Evolutionary conservation across 2,888 invertebrate species (phyloP).

Genomic region (Muscina levida): DNA sequence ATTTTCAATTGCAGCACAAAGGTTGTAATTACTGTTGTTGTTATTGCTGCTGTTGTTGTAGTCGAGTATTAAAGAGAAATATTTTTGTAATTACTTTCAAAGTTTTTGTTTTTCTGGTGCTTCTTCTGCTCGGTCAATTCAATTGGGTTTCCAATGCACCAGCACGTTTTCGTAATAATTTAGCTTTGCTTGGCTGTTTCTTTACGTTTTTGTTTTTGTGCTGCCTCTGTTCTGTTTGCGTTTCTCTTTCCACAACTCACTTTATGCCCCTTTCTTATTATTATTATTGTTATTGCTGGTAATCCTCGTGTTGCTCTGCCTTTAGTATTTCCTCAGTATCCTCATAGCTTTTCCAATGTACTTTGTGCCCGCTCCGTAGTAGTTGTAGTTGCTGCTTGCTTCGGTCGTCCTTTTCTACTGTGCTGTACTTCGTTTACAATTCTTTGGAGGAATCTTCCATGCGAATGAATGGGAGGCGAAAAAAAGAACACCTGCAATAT

Average conservation of each 20-base stretch:
- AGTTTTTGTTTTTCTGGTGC: conserved; percentile 13
- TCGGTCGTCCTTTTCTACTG: conserved; percentile 25
- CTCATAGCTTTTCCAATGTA: conserved; percentile 49
- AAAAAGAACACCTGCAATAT: conserved; percentile 56
- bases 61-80: conserved; percentile 14
- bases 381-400: conserved; percentile 4
- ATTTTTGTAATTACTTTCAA: conserved; percentile 33
- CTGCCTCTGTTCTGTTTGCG: neutral
- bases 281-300: conserved; percentile 18
- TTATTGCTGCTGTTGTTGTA: neutral
- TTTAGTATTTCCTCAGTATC: conserved; percentile 33
- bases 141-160: conserved; percentile 1
- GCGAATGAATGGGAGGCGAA: neutral
- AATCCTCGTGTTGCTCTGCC: conserved; percentile 5
- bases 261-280: conserved; percentile 5
- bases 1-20: conserved; percentile 35
- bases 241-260: conserved; percentile 20
- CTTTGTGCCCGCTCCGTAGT: conserved; percentile 23
- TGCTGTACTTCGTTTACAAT: conserved; percentile 42
- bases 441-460: conserved; percentile 50
- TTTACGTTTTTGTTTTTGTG: too few species aligned
- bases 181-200: neutral
- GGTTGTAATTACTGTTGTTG: conserved; percentile 38
- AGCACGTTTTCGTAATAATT: conserved; percentile 36
- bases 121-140: neutral